Percentiles rank a stretch among this genome's conserved stretches.
These are phyloP conservation scores for Alauda arvensis DNA, from an alignment of 2,797 vertebrate species.

Conservation along the genomic window DNA sequence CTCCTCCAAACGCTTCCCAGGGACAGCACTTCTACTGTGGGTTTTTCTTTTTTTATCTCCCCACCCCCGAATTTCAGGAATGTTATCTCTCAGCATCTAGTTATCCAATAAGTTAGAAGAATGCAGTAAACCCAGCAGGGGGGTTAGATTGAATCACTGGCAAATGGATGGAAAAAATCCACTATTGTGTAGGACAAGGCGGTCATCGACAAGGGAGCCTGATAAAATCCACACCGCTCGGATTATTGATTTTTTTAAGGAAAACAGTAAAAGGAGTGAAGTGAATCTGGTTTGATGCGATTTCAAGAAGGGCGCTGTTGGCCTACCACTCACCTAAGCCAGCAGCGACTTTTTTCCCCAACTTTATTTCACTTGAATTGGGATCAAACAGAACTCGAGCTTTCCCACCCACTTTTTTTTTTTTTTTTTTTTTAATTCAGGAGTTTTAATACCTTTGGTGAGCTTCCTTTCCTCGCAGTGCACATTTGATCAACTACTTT, in stretches of 20 bases:
- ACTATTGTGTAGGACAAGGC: conserved; percentile 67
- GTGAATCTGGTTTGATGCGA: neutral
- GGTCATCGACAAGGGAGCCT: conserved; percentile 19
- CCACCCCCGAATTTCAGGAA: conserved; percentile 76
- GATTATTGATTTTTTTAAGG: neutral
- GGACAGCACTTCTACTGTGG: conserved; percentile 11
- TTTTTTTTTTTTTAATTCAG: neutral
- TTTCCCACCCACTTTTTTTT: neutral
- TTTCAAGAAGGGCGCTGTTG: neutral
- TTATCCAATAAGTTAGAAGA: conserved; percentile 82
- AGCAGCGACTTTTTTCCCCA: neutral
- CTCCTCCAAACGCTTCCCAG: conserved; percentile 52
- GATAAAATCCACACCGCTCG: conserved; percentile 44
- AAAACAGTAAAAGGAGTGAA: neutral
- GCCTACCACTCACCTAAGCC: neutral
- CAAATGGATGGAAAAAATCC: conserved; percentile 74
- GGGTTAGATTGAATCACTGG: conserved; percentile 74
- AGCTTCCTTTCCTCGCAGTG: neutral
- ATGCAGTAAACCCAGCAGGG: conserved; percentile 79
- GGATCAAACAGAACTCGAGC: neutral
- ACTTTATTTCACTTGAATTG: neutral
- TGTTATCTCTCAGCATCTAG: conserved; percentile 81
- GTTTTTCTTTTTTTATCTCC: neutral
- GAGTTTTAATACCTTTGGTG: neutral
- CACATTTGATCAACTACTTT: neutral